phyloP scores from a whole-genome alignment of 37 sponge, comb jelly and placozoan species.

The Crambe crambe region DNA sequence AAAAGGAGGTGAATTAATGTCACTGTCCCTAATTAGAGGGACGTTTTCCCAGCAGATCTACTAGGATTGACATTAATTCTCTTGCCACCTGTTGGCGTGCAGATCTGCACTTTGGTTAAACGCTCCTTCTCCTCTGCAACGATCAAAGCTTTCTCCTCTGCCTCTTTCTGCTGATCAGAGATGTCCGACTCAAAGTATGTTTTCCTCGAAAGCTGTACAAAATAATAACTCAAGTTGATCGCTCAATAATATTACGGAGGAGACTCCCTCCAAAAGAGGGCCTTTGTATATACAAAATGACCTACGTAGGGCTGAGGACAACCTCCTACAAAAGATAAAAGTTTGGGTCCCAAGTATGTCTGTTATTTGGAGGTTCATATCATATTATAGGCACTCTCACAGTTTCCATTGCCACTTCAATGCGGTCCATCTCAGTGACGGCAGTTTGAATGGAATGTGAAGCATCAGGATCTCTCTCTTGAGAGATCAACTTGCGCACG shows the following conservation, averaged over 20 bases:
- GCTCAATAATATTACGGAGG: slow-evolving; percentile 7
- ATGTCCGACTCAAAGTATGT: slow-evolving; percentile 80
- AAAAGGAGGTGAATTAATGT: slow-evolving; percentile 65
- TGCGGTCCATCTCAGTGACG: slow-evolving; percentile 64
- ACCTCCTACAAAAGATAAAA: no score
- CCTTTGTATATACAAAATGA: no score
- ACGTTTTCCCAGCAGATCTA: not conserved
- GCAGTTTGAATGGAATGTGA: slow-evolving; percentile 43
- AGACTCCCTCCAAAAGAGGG: no score
- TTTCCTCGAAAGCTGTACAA: slow-evolving; percentile 7
- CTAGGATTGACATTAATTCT: no score
- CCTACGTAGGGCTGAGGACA: no score
- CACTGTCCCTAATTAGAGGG: no score
- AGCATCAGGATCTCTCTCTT: slow-evolving; percentile 68
- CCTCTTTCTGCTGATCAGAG: slow-evolving; percentile 67
- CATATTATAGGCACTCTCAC: no score
- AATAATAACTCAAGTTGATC: not conserved
- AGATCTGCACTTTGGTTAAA: not conserved
- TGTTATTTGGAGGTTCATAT: no score
- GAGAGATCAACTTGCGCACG: slow-evolving; percentile 45
- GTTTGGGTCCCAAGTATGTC: no score
- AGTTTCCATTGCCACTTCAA: slow-evolving; percentile 70
- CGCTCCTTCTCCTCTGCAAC: slow-evolving; percentile 33
- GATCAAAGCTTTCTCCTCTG: slow-evolving; percentile 53
- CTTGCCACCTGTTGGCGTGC: not conserved